phyloP scores from a whole-genome alignment of 2,888 invertebrate species.

The Erebia ligea region DNA sequence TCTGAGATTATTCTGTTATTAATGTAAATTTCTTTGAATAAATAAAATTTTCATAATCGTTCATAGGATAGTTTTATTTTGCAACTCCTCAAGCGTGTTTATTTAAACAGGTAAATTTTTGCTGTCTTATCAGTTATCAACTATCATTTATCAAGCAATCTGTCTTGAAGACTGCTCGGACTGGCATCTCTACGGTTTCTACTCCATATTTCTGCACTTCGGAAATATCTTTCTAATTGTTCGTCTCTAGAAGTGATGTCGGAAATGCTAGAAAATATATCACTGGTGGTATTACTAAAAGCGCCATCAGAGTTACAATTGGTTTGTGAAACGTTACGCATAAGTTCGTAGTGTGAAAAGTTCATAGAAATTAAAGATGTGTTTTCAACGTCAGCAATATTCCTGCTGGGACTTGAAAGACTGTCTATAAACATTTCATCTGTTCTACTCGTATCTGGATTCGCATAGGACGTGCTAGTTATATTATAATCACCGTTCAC shows the following conservation, averaged over 20 bases:
- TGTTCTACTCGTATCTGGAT: constrained; percentile 41
- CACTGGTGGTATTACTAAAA: constrained; percentile 62
- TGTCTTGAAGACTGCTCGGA: constrained; percentile 14
- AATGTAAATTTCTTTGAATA: constrained; percentile 80
- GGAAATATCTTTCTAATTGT: constrained; percentile 70
- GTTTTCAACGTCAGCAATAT: constrained; percentile 52
- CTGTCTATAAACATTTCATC: constrained; percentile 58
- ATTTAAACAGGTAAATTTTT: background rate
- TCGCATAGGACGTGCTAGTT: constrained; percentile 41
- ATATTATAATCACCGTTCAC: constrained; percentile 54
- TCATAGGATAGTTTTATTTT: constrained; percentile 65
- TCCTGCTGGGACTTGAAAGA: constrained; percentile 43
- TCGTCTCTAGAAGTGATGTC: constrained; percentile 63
- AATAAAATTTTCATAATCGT: constrained; percentile 83
- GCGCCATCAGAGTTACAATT: constrained; percentile 70
- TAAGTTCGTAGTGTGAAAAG: constrained; percentile 73
- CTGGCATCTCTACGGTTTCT: constrained; percentile 43
- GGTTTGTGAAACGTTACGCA: constrained; percentile 67
- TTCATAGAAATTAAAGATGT: constrained; percentile 70
- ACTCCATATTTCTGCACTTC: constrained; percentile 71
- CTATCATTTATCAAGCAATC: constrained; percentile 15
- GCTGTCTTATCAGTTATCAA: constrained; percentile 20
- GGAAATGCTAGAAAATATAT: constrained; percentile 48
- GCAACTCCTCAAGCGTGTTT: background rate
- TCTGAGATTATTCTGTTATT: constrained; percentile 80